phyloP scores from a whole-genome alignment of 2,113 vertebrate species.

The Hippopotamus amphibius region DNA sequence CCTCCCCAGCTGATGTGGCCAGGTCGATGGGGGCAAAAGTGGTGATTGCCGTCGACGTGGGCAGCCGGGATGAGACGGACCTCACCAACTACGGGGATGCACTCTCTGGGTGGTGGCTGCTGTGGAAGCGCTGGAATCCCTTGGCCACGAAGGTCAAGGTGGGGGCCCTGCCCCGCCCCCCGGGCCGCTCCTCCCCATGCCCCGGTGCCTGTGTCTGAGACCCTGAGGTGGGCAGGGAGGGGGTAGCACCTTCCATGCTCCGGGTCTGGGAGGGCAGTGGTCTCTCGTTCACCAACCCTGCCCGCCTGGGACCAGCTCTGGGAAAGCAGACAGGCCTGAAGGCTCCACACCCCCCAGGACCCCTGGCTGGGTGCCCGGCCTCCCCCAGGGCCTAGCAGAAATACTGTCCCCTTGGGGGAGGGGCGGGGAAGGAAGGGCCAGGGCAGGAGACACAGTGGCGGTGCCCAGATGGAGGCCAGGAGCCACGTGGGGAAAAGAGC shows the following conservation, averaged over 20 bases:
- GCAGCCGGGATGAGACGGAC: constrained; percentile 93
- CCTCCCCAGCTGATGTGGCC: constrained; percentile 91
- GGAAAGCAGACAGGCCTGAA: background rate
- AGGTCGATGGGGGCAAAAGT: constrained; percentile 95
- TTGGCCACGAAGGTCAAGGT: constrained; percentile 94
- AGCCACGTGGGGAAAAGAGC: fast-evolving
- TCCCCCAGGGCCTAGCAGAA: background rate
- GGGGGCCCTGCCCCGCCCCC: background rate
- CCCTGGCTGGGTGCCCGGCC: background rate
- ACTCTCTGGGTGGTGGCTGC: constrained; percentile 96
- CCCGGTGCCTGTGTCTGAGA: background rate
- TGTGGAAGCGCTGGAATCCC: constrained; percentile 97
- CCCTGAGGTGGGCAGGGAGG: background rate
- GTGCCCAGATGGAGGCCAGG: background rate
- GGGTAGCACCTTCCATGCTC: background rate
- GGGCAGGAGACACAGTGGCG: background rate
- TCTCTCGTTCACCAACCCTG: background rate
- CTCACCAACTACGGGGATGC: constrained; percentile 96
- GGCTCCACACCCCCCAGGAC: background rate
- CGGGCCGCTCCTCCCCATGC: too few relatives aligned
- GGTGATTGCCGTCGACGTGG: constrained; percentile 95
- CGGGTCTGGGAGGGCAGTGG: background rate
- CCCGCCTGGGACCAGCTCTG: background rate
- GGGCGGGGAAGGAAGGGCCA: background rate
- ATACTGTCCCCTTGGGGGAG: background rate